Evolutionary conservation across 2,113 vertebrate species (phyloP).

Genomic region (Equus quagga): DNA sequence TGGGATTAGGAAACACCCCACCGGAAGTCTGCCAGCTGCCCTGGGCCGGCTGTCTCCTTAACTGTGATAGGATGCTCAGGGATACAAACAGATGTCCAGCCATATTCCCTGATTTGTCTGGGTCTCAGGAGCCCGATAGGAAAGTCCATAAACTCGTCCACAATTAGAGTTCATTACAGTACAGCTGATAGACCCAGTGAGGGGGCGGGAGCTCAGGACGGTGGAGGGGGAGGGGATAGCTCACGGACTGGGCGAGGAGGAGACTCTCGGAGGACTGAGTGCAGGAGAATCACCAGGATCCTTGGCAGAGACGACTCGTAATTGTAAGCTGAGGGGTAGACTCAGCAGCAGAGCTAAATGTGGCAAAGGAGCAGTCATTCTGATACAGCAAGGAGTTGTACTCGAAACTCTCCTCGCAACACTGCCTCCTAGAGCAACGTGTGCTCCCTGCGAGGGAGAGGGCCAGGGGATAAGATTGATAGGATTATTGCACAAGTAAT

Average conservation of each 20-base stretch:
- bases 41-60: conserved; percentile 37
- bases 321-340: neutral
- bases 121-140: conserved; percentile 47
- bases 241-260: neutral
- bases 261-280: neutral
- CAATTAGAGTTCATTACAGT: conserved; percentile 35
- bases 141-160: conserved; percentile 33
- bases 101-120: conserved; percentile 38
- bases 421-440: neutral
- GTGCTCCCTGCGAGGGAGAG: neutral
- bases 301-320: neutral
- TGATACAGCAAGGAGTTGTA: neutral
- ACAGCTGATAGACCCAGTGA: neutral
- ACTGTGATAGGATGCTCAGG: neutral
- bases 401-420: neutral
- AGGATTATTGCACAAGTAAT: neutral
- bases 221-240: neutral
- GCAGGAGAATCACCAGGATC: neutral
- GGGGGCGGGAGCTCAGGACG: neutral
- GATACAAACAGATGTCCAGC: conserved; percentile 55
- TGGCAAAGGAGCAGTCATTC: neutral
- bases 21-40: conserved; percentile 40
- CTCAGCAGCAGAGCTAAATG: neutral
- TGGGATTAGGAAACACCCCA: conserved; percentile 29
- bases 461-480: neutral